Percentiles rank a stretch among this genome's conserved stretches.
Evolutionary conservation across 2,797 vertebrate species (phyloP).

Genomic region (Diplodus sargus): DNA sequence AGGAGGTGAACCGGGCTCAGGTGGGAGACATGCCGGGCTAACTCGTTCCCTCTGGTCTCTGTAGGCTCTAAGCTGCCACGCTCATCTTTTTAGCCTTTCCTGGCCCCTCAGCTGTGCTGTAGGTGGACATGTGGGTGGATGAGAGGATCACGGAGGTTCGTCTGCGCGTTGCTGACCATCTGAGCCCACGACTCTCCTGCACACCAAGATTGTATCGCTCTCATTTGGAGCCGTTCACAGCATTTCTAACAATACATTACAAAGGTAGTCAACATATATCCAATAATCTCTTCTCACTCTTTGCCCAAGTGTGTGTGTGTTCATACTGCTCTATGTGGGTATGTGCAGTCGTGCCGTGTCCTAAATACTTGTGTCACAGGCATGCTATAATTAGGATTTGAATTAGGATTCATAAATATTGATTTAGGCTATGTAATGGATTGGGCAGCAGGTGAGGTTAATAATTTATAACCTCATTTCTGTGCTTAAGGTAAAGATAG

Average conservation of each 20-base stretch:
- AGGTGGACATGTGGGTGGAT: conserved; percentile 48
- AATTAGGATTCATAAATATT: conserved; percentile 54
- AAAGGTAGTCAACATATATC: background rate
- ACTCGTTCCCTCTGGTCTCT: conserved; percentile 29
- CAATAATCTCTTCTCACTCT: background rate
- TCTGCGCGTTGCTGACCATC: conserved; percentile 56
- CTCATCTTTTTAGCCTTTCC: conserved; percentile 25
- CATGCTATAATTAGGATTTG: conserved; percentile 63
- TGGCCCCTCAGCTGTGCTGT: conserved; percentile 22
- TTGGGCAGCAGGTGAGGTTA: conserved; percentile 49
- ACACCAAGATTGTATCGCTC: conserved; percentile 23
- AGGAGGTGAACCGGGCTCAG: conserved; percentile 35
- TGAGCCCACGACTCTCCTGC: conserved; percentile 37
- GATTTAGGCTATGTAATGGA: conserved; percentile 62
- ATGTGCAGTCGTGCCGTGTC: conserved; percentile 1
- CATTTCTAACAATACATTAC: conserved; percentile 2
- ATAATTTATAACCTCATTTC: conserved; percentile 74
- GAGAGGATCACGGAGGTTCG: conserved; percentile 29
- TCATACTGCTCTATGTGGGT: background rate
- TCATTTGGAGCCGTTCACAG: background rate
- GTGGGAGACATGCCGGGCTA: conserved; percentile 6
- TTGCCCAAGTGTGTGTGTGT: background rate
- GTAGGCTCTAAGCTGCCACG: conserved; percentile 10
- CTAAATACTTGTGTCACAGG: conserved; percentile 32
- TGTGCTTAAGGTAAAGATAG: conserved; percentile 60